phyloP scores from a whole-genome alignment of 2,113 vertebrate genomes.

The Capricornis sumatraensis region DNA sequence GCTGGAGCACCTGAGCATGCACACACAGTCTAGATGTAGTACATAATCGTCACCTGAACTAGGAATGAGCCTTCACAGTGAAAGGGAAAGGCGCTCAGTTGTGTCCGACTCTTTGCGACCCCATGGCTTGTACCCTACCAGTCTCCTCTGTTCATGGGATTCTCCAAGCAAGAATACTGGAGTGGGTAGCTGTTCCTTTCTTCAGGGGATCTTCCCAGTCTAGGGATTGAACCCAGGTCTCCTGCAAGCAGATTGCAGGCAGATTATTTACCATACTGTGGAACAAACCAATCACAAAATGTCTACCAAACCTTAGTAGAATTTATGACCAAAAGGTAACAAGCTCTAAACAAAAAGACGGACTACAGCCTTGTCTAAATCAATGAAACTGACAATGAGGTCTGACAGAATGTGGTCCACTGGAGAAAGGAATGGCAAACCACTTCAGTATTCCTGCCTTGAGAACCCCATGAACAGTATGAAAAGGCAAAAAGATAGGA shows the following conservation, averaged over 20 bases:
- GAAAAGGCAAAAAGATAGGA: too few species aligned
- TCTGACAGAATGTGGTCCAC: too few species aligned
- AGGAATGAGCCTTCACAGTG: neutral
- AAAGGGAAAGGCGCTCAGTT: neutral
- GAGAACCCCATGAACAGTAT: too few species aligned
- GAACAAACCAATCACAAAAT: neutral
- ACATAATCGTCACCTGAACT: neutral
- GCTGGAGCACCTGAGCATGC: fast-evolving
- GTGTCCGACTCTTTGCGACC: neutral
- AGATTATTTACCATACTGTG: neutral
- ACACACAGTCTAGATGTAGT: neutral
- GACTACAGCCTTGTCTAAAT: too few species aligned
- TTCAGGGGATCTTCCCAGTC: neutral
- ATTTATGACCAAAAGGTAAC: neutral
- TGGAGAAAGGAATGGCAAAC: too few species aligned
- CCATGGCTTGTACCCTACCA: neutral
- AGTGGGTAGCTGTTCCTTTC: neutral
- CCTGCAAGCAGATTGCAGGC: neutral
- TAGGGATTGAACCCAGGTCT: neutral
- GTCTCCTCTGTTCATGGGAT: neutral
- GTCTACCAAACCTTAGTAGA: neutral
- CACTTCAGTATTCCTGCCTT: too few species aligned
- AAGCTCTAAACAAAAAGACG: neutral
- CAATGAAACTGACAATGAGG: too few species aligned
- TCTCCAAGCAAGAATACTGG: neutral